phyloP scores from a whole-genome alignment of 2,797 vertebrate species.

The Glossophaga mutica region DNA sequence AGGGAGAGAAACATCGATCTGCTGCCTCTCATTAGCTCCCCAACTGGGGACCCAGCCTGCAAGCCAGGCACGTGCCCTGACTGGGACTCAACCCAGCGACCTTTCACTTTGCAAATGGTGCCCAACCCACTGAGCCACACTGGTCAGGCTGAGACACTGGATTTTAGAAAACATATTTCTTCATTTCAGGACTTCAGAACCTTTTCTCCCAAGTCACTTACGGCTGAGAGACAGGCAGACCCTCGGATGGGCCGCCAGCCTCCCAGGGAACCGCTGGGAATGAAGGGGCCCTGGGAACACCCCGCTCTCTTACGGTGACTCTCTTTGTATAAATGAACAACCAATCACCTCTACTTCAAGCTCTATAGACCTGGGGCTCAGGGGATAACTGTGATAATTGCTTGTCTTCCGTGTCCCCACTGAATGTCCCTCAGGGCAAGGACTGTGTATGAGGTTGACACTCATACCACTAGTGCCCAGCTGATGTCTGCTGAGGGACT shows the following conservation, averaged over 20 bases:
- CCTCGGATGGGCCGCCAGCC: not conserved
- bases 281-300: not conserved
- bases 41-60: too few species aligned
- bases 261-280: not conserved
- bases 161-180: not conserved
- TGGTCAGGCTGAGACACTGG: not conserved
- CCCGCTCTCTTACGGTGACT: not conserved
- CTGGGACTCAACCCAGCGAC: not conserved
- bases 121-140: not conserved
- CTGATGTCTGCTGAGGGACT: not conserved
- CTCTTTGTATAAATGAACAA: not conserved
- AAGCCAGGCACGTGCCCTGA: not conserved
- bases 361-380: not conserved
- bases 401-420: not conserved
- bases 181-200: not conserved
- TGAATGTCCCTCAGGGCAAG: not conserved
- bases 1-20: not conserved
- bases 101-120: too few species aligned
- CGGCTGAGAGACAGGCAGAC: fast-evolving
- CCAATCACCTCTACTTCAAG: not conserved
- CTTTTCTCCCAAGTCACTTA: not conserved
- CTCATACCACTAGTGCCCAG: not conserved
- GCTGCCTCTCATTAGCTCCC: not conserved
- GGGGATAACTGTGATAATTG: not conserved
- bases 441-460: not conserved